Conservation (phyloP, 2,888 invertebrate species). For the Sericinus montela region DNA sequence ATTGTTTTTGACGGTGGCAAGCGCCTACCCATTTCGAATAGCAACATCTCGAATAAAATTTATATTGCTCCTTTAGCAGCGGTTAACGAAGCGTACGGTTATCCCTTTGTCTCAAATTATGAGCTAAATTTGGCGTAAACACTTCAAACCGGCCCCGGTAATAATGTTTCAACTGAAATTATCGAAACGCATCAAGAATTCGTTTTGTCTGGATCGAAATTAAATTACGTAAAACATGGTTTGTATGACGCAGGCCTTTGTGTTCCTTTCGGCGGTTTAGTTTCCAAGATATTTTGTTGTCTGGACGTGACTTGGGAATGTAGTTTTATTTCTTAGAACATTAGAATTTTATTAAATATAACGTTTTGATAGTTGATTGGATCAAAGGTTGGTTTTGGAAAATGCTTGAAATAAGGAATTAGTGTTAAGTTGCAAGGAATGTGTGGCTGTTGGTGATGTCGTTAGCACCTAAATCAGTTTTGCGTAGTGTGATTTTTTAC, state of each 20-base stretch:
- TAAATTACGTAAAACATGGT: conserved; percentile 47
- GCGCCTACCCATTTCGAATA: conserved; percentile 18
- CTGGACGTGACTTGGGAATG: conserved; percentile 15
- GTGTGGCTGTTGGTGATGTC: too few relatives aligned
- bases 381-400: too few relatives aligned
- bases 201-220: conserved; percentile 41
- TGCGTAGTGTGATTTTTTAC: too few relatives aligned
- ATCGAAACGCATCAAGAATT: conserved; percentile 27
- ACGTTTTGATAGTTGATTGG: too few relatives aligned
- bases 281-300: conserved; percentile 14
- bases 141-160: conserved; percentile 18
- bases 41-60: conserved; percentile 22
- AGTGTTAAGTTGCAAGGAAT: too few relatives aligned
- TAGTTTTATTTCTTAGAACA: too few relatives aligned
- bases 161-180: conserved; percentile 24
- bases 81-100: conserved; percentile 17
- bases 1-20: conserved; percentile 5
- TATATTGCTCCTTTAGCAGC: conserved; percentile 21
- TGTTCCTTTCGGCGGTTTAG: conserved; percentile 31
- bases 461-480: too few relatives aligned
- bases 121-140: conserved; percentile 20
- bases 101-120: conserved; percentile 19
- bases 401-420: too few relatives aligned
- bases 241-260: conserved; percentile 38
- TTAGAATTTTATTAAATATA: too few relatives aligned